Evolutionary conservation across 1,140 invertebrate genomes (phyloP), one percentile per base, ranked within the genome.

Genomic region (Agrilus planipennis): DNA sequence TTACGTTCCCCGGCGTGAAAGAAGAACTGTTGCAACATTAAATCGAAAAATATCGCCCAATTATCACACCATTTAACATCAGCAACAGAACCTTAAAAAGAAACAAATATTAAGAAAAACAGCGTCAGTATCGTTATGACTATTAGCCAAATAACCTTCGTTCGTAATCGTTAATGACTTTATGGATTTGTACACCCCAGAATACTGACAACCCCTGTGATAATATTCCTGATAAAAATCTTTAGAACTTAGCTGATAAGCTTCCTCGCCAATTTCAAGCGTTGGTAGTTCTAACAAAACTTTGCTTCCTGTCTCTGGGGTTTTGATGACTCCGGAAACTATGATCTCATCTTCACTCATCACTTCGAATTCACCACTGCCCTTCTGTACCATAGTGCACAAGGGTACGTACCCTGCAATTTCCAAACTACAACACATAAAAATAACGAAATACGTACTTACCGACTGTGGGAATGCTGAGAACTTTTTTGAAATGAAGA

Each of bases 211-310:
- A 0, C 92, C 92, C 53, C 91, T 72, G 3, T 95, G 71, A 53
- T 79, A 71, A 2, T 97, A 65, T 63, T 96, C 91, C 56, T 91
- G 93, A 61, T 98, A 97, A 37, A 96, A 72, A 58, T 96, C 92
- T 36, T 76, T 77, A 0, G 65, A 67, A 0, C 68, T 68, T 36
- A 79, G 43, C 20, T 52, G 19, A 7, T 68, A 49, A 49, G 64
- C 41, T 43, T 70, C 60, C 45, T 70, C 62, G 2, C 49, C 58
- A 4, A 59, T 44, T 42, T 72, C 64, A 5, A 71, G 48, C 11
- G 43, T 39, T 57, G 46, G 16, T 55, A 44, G 12, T 52, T 61
- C n/a, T 61, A 46, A 16, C 44, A 52, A 50, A 58, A 63, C 63
- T 42, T 57, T 63, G 0, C 59, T 60, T n/a, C n/a, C n/a, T 11